A percentile compares a stretch with the other conserved stretches of the same genome.
Conservation (phyloP, 2,113 vertebrate species). For the Stictonetta naevosa region DNA sequence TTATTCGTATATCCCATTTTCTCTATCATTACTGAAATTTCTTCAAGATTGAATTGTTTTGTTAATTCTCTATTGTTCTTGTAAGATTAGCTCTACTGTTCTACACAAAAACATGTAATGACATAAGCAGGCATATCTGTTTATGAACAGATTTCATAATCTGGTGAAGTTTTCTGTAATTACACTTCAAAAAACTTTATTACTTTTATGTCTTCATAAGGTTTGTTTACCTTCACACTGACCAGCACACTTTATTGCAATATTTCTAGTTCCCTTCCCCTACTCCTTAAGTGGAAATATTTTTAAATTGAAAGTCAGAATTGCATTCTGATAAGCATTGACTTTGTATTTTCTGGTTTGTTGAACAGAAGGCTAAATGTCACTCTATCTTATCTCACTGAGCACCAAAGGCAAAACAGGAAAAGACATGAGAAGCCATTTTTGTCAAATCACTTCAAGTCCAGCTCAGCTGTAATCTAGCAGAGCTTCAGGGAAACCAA, state of each 20-base stretch:
- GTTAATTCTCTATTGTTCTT: neutral
- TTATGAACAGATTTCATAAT: neutral
- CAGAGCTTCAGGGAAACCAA: neutral
- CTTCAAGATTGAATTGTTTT: neutral
- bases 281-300: neutral
- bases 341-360: neutral
- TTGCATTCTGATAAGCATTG: neutral
- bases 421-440: neutral
- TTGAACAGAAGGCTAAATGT: neutral
- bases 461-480: neutral
- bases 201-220: neutral
- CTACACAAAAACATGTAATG: neutral
- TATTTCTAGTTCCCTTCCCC: neutral
- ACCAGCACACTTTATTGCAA: neutral
- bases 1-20: neutral
- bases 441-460: neutral
- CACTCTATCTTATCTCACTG: neutral
- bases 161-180: neutral
- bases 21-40: neutral
- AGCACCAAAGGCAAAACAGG: neutral
- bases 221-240: neutral
- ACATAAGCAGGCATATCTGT: neutral
- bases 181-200: neutral
- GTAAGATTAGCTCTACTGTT: neutral
- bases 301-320: neutral